phyloP scores from a whole-genome alignment of 1,140 invertebrate species.

The Brachionus rubens region DNA sequence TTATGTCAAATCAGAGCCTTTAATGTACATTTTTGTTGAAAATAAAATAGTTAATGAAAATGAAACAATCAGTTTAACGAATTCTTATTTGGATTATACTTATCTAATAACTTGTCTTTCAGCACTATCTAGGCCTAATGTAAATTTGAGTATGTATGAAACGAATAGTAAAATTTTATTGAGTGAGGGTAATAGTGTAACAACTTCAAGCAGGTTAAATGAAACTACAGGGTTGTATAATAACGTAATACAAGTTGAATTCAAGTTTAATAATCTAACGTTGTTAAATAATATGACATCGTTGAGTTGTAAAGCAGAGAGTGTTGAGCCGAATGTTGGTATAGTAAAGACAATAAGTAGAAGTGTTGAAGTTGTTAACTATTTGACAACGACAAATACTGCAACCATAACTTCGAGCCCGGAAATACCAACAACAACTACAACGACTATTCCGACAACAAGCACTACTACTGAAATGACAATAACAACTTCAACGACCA shows the following conservation, averaged over 20 bases:
- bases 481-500: neutral
- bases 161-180: neutral
- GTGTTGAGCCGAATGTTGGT: neutral
- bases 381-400: neutral
- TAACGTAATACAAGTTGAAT: neutral
- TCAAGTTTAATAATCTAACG: slow-evolving; percentile 10
- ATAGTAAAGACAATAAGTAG: neutral
- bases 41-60: neutral
- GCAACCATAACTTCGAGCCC: no score
- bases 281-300: neutral
- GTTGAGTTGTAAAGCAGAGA: neutral
- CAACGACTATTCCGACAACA: no score
- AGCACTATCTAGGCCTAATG: neutral
- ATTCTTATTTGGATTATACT: neutral
- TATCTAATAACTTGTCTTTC: slow-evolving; percentile 4
- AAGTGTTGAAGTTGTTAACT: neutral
- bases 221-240: neutral
- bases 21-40: neutral
- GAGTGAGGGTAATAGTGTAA: neutral
- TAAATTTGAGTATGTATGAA: neutral
- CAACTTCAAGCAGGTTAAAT: neutral
- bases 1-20: neutral
- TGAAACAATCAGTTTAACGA: neutral
- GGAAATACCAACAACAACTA: no score
- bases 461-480: neutral